Evolutionary conservation across 2,113 vertebrate species (phyloP).

Genomic region (Ranitomeya imitator): DNA sequence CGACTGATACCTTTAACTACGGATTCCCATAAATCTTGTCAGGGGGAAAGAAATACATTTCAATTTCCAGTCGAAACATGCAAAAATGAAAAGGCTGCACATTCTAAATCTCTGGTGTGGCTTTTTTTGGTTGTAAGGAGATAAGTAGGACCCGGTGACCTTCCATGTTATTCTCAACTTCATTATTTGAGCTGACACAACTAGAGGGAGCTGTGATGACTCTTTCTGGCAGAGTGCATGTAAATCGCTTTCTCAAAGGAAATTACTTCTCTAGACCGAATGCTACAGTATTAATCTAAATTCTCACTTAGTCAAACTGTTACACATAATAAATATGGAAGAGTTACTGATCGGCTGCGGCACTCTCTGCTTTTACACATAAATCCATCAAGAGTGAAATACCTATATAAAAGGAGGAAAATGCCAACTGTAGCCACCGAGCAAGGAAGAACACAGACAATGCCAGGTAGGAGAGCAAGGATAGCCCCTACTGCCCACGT

Average conservation of each 20-base stretch:
- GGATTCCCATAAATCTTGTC: conserved; percentile 65
- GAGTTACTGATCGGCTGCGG: conserved; percentile 81
- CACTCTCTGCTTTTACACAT: conserved; percentile 64
- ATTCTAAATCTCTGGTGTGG: conserved; percentile 74
- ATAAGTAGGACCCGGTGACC: conserved; percentile 93
- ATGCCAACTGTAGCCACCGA: neutral
- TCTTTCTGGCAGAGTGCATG: conserved; percentile 87
- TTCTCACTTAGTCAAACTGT: conserved; percentile 95
- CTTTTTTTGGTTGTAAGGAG: conserved; percentile 74
- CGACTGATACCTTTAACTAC: conserved; percentile 57
- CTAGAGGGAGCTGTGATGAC: conserved; percentile 79
- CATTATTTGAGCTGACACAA: conserved; percentile 94
- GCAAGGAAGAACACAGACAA: neutral
- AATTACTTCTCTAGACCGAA: conserved; percentile 94
- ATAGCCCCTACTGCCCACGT: no score
- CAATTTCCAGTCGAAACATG: conserved; percentile 70
- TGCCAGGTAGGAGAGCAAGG: neutral
- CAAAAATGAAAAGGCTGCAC: conserved; percentile 65
- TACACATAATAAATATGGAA: conserved; percentile 94
- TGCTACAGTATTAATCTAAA: conserved; percentile 92
- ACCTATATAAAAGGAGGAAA: neutral
- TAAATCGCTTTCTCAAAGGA: conserved; percentile 97
- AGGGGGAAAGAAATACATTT: conserved; percentile 62
- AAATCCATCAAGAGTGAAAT: neutral
- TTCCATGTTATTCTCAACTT: conserved; percentile 96